Evolutionary conservation across 2,888 invertebrate species (phyloP), one percentile per base, ranked within the genome.

Genomic region (Napeogenes inachia): DNA sequence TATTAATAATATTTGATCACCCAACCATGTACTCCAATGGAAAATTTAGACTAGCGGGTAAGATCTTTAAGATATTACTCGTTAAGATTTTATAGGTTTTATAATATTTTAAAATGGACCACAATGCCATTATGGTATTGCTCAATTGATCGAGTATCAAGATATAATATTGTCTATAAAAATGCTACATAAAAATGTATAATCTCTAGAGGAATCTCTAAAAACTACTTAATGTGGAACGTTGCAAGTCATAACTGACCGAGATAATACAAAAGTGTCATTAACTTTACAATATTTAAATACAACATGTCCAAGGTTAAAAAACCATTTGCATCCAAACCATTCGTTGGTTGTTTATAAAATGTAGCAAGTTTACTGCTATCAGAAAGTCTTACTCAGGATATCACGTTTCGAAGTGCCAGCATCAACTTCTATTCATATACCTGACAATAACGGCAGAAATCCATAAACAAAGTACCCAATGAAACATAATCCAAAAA

Each of bases 281-380:
- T 94, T 62, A 99, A 91, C 84, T 99, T 99, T 45, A 96, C 89
- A 4, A 98, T 93, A 85, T 99, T 99, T 62, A 99, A 21, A 89
- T 1, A 95, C 93, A 0, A 97, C 97, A 12, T 99, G 90, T 0
- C 98, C 97, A 0, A 21, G 99, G 99, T 12, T 98, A 96, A 81
- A 99, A 99, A 81, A 99, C 99, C 93, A 98, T 96, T 50, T 99
- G 99, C 96, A 99, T 96, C 99, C 99, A 99, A 50, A 99, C 96
- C 94, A 98, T 96, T 10, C 98, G 98, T 85, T 99, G 99, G 81
- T 99, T 99, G 80, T 98, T 97, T 45, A 99, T 98, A 58, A 99
- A 91, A 82, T 98, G 98, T 54, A 99, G 89, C 76, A 99, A 98
- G 81, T 98, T 99, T 86, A 99, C 99, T 3, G 99, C 99, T 68